Evolutionary conservation across 23 tunicate species (phyloP), one percentile per base, ranked within the genome.

Genomic region (Diplosoma virens): DNA sequence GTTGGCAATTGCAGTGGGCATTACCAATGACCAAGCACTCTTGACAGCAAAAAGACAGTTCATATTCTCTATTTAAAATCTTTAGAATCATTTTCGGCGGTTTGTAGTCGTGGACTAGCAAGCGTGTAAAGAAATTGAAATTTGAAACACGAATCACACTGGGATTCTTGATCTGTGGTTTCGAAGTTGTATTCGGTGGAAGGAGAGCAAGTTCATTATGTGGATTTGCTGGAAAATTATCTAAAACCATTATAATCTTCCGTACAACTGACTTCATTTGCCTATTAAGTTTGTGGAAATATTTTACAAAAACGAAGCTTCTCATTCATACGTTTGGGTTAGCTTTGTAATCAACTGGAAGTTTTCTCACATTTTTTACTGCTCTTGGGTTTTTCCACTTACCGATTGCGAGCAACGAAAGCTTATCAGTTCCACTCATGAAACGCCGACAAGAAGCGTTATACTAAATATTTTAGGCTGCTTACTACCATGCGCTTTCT

Each of bases 351-450:
- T 26, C 70, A 28, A 63, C 70, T 30, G 70, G 70, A 28, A 63
- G 36, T 55, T 55, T 55, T 27, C 36, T 28, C 70, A 63, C 33
- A 63, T 63, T 63, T 63, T 30, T 63, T 11, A 28, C 27, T 63
- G 35, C 70, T 30, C n/a, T 28, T 63, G 70, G 70, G 36, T 63
- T 63, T 63, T 63, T 63, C 16, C 14, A 27, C 70, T 63, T 63
- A 63, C n/a, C 35, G 36, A 63, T 63, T 6, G 36, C 70, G 9
- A 63, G 36, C 35, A 29, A 63, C 16, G 35, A 7, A 28, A 63
- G 35, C 36, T 63, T 63, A 63, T 63, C 70, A 27, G 70, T 63
- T 27, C 70, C 70, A 63, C 16, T 63, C 70, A 63, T 63, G 70
- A 9, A 45, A 21, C 64, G 20, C 64, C 64, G 6, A 56, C 64